A percentile compares a stretch with the other conserved stretches of the same genome.
Evolutionary conservation across 2,888 invertebrate species (phyloP).

Genomic region (Brenthis hecate): DNA sequence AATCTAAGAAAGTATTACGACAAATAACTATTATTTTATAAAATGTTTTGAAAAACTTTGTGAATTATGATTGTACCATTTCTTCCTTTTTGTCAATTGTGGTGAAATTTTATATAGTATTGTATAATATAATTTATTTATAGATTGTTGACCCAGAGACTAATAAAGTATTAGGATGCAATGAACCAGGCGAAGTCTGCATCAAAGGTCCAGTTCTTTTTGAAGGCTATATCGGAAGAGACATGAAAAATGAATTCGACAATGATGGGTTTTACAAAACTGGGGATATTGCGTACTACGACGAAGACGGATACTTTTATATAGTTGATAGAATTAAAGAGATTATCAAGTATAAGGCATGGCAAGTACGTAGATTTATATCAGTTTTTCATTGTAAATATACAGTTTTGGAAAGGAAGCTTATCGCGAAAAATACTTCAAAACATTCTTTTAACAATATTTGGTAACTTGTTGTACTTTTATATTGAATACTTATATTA

Average conservation of each 20-base stretch:
- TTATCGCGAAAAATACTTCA: no score
- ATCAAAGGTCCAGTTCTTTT: conserved; percentile 61
- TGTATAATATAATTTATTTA: conserved; percentile 24
- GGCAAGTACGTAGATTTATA: conserved; percentile 53
- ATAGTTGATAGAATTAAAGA: conserved; percentile 67
- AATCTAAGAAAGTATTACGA: no score
- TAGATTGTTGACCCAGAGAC: conserved; percentile 63
- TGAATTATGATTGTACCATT: not conserved
- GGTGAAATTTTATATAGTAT: not conserved
- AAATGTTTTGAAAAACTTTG: no score
- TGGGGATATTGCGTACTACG: conserved; percentile 67
- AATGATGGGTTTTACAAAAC: conserved; percentile 65
- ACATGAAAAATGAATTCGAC: conserved; percentile 53
- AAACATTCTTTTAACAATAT: no score
- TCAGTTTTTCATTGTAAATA: not conserved
- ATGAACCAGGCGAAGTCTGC: conserved; percentile 61
- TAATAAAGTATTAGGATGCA: conserved; percentile 55
- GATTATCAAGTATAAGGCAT: conserved; percentile 67
- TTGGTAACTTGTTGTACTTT: no score
- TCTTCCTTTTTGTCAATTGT: not conserved
- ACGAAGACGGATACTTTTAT: conserved; percentile 62
- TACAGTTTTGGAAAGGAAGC: not conserved
- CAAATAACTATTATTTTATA: no score
- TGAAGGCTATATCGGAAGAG: conserved; percentile 59
- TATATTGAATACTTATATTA: no score